Evolutionary conservation across 2,797 vertebrate genomes (phyloP).

Genomic region (Mallotus villosus): DNA sequence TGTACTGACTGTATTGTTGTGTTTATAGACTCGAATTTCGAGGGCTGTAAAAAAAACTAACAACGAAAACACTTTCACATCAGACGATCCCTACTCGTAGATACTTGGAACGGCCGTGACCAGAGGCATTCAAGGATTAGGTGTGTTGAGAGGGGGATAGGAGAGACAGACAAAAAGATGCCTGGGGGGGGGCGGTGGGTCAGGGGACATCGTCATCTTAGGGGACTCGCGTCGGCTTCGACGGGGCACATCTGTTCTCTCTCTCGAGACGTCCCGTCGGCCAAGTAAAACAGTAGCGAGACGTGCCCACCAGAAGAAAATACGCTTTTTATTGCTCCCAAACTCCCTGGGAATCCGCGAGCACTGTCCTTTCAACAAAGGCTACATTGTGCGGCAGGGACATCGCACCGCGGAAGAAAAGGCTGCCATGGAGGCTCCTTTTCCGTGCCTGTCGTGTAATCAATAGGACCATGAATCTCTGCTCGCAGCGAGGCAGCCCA

Average conservation of each 20-base stretch:
- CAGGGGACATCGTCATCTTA: no score
- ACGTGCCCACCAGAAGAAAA: slow-evolving; percentile 34
- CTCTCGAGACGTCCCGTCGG: slow-evolving; percentile 34
- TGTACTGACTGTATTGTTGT: no score
- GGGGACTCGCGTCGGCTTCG: slow-evolving; percentile 26
- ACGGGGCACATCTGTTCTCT: slow-evolving; percentile 52
- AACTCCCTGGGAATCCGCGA: slow-evolving; percentile 28
- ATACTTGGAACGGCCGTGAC: no score
- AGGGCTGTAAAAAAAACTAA: no score
- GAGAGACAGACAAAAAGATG: not conserved
- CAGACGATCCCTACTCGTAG: no score
- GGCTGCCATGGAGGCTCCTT: not conserved
- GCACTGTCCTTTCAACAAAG: slow-evolving; percentile 43
- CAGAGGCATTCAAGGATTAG: no score
- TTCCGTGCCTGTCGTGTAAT: slow-evolving; percentile 13
- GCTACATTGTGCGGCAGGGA: slow-evolving; percentile 34
- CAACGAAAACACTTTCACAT: no score
- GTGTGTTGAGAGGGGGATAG: slow-evolving; percentile 11
- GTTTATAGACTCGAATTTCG: no score
- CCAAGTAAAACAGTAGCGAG: slow-evolving; percentile 43
- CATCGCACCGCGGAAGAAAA: slow-evolving; percentile 16
- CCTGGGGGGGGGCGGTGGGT: no score
- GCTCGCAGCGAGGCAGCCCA: not conserved
- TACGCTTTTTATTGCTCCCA: slow-evolving; percentile 31
- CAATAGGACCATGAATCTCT: slow-evolving; percentile 22